A percentile compares a stretch with the other conserved stretches of the same genome.
These are phyloP conservation scores for Chalcosyrphus nemorum DNA, from an alignment of 2,888 invertebrate genomes.

Conservation along the genomic window DNA sequence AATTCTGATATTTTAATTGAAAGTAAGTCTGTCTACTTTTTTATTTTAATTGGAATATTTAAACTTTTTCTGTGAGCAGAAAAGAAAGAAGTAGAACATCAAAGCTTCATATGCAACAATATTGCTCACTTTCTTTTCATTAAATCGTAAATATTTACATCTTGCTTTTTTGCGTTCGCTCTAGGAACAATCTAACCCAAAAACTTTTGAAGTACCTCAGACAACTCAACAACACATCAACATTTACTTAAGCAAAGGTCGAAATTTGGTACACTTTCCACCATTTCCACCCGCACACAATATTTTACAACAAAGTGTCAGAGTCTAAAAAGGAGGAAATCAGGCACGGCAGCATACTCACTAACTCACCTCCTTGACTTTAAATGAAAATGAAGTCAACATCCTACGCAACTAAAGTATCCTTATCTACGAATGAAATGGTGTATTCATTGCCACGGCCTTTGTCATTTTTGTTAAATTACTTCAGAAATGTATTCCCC, in stretches of 20 bases:
- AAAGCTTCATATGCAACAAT: neutral
- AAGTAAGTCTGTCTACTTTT: too few relatives aligned
- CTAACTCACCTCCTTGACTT: neutral
- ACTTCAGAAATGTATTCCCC: neutral
- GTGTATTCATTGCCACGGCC: conserved; percentile 12
- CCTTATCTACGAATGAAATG: conserved; percentile 39
- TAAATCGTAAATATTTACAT: neutral
- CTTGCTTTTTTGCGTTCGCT: neutral
- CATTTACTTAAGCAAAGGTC: neutral
- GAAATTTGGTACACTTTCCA: neutral
- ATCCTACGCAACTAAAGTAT: neutral
- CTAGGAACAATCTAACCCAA: neutral
- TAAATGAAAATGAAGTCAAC: conserved; percentile 6
- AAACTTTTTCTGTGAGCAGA: neutral
- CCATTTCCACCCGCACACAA: neutral
- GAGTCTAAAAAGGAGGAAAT: conserved; percentile 1
- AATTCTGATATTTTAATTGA: too few relatives aligned
- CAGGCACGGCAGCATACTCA: neutral
- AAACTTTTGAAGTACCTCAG: neutral
- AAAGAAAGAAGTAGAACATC: neutral
- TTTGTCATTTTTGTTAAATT: conserved; percentile 39
- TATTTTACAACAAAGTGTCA: neutral
- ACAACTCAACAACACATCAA: neutral
- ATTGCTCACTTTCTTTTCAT: neutral
- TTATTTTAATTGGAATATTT: too few relatives aligned